These are phyloP conservation scores for Rhyacophila evoluta DNA, from an alignment of 2,888 invertebrate species.

Conservation along the genomic window DNA sequence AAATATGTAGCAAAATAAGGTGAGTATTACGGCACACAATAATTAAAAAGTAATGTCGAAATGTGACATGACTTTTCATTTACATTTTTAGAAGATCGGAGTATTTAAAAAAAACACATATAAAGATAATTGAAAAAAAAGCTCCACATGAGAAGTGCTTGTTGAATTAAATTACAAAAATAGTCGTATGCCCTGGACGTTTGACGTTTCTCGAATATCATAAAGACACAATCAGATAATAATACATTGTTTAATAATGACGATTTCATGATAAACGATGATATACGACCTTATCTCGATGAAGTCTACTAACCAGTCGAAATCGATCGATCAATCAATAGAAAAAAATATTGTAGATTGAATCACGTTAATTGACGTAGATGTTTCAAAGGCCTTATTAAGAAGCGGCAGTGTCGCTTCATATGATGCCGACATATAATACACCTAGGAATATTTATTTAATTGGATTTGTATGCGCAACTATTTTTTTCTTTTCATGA, in stretches of 20 bases:
- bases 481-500: no score
- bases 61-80: no score
- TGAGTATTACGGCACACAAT: no score
- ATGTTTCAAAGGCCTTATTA: not conserved
- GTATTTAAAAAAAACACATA: no score
- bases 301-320: not conserved
- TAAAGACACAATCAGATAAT: not conserved
- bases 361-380: slow-evolving; percentile 14
- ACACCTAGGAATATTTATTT: not conserved
- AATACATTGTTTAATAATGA: not conserved
- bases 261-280: not conserved
- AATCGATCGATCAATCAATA: not conserved
- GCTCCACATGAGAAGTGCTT: not conserved
- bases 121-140: no score
- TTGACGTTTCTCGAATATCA: not conserved
- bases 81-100: no score
- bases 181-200: not conserved
- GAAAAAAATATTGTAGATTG: not conserved
- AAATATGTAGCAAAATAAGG: no score
- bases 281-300: not conserved
- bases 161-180: not conserved
- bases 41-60: no score
- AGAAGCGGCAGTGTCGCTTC: not conserved
- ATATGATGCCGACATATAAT: not conserved
- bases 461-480: not conserved